Percentiles rank a stretch among this genome's conserved stretches.
Evolutionary conservation across 1,140 invertebrate genomes (phyloP).

Genomic region (Rhyzopertha dominica): DNA sequence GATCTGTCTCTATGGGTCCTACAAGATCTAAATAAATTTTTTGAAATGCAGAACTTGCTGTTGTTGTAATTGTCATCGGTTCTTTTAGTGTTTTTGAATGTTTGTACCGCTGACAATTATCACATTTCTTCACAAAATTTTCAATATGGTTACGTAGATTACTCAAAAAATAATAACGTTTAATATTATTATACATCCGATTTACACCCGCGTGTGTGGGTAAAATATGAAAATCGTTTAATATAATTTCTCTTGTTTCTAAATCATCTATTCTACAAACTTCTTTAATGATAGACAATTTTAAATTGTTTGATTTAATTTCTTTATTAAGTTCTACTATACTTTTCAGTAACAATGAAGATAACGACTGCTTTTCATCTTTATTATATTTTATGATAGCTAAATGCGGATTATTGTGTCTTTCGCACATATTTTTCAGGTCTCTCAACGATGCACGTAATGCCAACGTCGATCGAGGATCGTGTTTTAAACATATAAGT

Average conservation of each 20-base stretch:
- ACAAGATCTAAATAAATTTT: constrained; percentile 12
- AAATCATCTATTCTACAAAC: too few species aligned
- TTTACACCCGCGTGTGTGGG: constrained; percentile 4
- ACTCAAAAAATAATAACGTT: constrained; percentile 6
- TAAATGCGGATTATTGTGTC: background rate
- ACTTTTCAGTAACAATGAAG: too few species aligned
- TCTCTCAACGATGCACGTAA: too few species aligned
- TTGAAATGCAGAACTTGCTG: background rate
- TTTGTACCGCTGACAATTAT: constrained; percentile 3
- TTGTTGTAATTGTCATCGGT: constrained; percentile 8
- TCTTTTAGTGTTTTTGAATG: background rate
- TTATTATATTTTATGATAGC: background rate
- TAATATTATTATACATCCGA: constrained; percentile 6
- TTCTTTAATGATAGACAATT: too few species aligned
- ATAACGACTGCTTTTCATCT: background rate
- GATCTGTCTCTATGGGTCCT: constrained; percentile 1
- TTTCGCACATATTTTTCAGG: background rate
- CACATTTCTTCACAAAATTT: constrained; percentile 6
- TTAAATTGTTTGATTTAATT: background rate
- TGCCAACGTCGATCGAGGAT: too few species aligned
- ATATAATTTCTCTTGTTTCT: constrained; percentile 3
- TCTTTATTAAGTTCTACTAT: background rate
- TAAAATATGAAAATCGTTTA: constrained; percentile 7
- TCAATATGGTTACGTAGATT: constrained; percentile 1
- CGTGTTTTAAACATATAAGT: too few species aligned